Base-by-base conservation (phyloP, 1,140 invertebrate species). In the Trichogramma pretiosum region DNA sequence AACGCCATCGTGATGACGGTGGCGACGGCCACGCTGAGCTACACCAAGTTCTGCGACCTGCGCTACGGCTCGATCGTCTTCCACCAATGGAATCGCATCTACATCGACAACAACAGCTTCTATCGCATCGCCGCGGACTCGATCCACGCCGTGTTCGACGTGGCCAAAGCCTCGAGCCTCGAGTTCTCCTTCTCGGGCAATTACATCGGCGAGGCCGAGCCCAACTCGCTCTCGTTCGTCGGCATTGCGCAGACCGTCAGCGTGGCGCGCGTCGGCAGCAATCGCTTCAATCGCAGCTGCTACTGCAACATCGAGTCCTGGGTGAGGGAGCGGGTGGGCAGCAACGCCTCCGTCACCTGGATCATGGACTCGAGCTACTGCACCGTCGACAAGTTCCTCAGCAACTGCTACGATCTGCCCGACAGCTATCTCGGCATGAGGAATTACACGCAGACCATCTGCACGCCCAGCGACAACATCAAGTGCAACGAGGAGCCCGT, bases 21-120 rank as follows among this genome's bases (percentile, higher is more conserved):
- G 5, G 81, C 76, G 2, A 73, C 70, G 1, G 77, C 80, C 5
- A 71, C 68, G 9, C 74, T 87, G 16, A 68, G 69, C 23, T 73
- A 79, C 55, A 82, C 80, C 60, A 68, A 76, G 39, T 81, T 87
- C 51, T 63, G 73, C 28, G 66, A 64, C 16, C 67, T 85, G 5
- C 65, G 69, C 17, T 64, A 68, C 10, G 64, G 64, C 22, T 77
- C 77, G 16, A 75, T 85, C 22, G 68, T 70, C 16, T 59, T 87
- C 9, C 69, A 75, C 7, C 72, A 79, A 5, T 83, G 80, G 77
- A 83, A 78, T 56, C 73, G 66, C 49, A 69, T 85, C 11, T 57
- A 64, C 7, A 76, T 86, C 50, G 76, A 80, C 41, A 64, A 75
- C 43, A 85, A 85, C 55, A 71, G 75, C 14, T 84, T 85, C 55